Conservation (phyloP, 2,797 vertebrate species). For the Heterohyrax brucei region DNA sequence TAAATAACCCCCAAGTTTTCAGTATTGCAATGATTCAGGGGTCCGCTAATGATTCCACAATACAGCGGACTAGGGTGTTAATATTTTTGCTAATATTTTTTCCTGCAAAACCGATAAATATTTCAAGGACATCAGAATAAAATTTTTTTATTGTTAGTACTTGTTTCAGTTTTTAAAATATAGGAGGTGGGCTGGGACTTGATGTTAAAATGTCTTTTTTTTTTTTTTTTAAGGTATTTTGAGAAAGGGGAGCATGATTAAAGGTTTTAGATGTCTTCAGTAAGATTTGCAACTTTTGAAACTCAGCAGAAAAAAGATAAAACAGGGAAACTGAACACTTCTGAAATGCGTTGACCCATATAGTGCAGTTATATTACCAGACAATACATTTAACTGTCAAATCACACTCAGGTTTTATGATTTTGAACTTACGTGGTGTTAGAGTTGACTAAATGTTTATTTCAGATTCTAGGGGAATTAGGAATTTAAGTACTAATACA, state of each 20-base stretch:
- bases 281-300: conserved; percentile 63
- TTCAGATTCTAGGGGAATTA: conserved; percentile 63
- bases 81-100: neutral
- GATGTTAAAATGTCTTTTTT: neutral
- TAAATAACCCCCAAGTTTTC: neutral
- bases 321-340: conserved; percentile 3
- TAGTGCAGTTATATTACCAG: neutral
- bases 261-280: conserved; percentile 49
- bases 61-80: neutral
- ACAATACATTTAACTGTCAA: conserved; percentile 27
- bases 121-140: conserved; percentile 56
- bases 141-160: conserved; percentile 53
- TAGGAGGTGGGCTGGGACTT: neutral
- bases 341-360: neutral
- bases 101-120: conserved; percentile 49
- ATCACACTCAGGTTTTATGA: conserved; percentile 65
- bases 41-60: neutral
- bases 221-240: neutral
- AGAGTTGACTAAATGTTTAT: conserved; percentile 67
- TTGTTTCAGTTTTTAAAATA: conserved; percentile 45
- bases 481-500: conserved; percentile 56
- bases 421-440: conserved; percentile 48
- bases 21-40: neutral
- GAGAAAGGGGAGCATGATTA: neutral
- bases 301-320: conserved; percentile 47